Base-by-base conservation (phyloP, 1,140 invertebrate species). In the Lamellibrachia luymesi region DNA sequence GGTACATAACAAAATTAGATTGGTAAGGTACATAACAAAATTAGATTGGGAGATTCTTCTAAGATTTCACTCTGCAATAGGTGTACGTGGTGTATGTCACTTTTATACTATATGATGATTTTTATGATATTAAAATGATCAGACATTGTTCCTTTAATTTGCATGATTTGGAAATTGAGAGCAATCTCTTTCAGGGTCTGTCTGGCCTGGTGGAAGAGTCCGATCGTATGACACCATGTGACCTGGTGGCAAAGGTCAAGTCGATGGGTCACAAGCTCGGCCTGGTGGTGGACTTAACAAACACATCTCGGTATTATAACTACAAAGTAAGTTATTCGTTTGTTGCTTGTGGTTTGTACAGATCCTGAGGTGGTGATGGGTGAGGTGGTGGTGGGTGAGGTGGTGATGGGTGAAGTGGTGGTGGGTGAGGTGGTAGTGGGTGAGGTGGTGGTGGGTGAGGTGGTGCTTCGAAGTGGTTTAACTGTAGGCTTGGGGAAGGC, bases 271-370 rank as follows among this genome's bases (percentile, higher is more conserved):
- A 97, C 13, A 96, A 97, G 91, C 94, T 98, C 80, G 97, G 97
- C 92, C 95, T 97, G 80, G 96, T 98, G 50, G 97, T 98, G 90
- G 97, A 98, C 95, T 95, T 98, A 91, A 98, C 98, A 51, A 97
- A 97, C 94, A 98, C 97, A 0, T 95, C 94, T 89, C 97, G 97
- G 92, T 98, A 98, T 95, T 98, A 98, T 95, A 95, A 97, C 94
- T 95, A 95, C 50, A 93, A 96, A 94, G 97, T 95, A 93, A 38
- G 50, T 49, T 6, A 51, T 92, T 27, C 25, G 5, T 92, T n/a
- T 4, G 56, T 91, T 0, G 38, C 56, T 5, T 27, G 89, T 25
- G 10, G 27, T 92, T 25, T 5, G n/a, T 92, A 7, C 92, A 90
- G 27, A 90, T 90, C 89, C 27, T 90, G 38, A 38, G 38, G 38